Base-by-base conservation (phyloP, 2,113 vertebrate genomes). In the Falcunculus frontatus region DNA sequence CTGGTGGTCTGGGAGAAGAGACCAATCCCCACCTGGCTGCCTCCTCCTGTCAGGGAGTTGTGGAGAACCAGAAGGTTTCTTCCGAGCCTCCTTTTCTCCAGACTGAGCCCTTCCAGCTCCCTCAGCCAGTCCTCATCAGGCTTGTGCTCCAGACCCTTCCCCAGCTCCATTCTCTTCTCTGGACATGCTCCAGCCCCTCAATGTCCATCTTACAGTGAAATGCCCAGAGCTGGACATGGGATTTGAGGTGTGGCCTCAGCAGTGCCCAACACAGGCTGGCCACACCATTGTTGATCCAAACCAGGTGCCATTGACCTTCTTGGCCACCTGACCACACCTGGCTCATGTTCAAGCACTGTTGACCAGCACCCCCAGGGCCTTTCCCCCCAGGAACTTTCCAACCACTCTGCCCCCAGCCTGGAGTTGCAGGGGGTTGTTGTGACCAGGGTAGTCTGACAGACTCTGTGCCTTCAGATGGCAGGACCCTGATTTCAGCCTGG, bases 171-270 rank as follows among this genome's bases (percentile, higher is more conserved):
- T 50, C 11, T 49, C 13, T 67, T 46, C 60, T 16, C 39, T 26
- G 53, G 37, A 39, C 52, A 25, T 0, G 0, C 33, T 75, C 20
- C n/a, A 60, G 69, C 7, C 39, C 37, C 29, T 68, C 39, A 17
- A 10, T 46, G 23, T 46, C 39, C 19, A 22, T n/a, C 46, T 12
- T 30, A 16, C 9, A 53, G 16, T n/a, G 53, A 39, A 0, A 0
- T 19, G 7, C 7, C 25, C n/a, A 53, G 29, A 60, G 15, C 46
- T 41, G 39, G 53, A 60, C 25, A 30, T 53, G 39, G 46, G 23
- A 47, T 47, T 60, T 7, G 3, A 60, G n/a, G 39, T 41, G 30
- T 39, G 53, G 7, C 39, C n/a, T 26, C 53, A 39, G 8, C 39
- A 46, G 53, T 15, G 20, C 53, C 33, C 52, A 46, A 5, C 9